Evolutionary conservation across 2,888 invertebrate species (phyloP), one percentile per base, ranked within the genome.

Genomic region (Vannuccia rotundouncinata): DNA sequence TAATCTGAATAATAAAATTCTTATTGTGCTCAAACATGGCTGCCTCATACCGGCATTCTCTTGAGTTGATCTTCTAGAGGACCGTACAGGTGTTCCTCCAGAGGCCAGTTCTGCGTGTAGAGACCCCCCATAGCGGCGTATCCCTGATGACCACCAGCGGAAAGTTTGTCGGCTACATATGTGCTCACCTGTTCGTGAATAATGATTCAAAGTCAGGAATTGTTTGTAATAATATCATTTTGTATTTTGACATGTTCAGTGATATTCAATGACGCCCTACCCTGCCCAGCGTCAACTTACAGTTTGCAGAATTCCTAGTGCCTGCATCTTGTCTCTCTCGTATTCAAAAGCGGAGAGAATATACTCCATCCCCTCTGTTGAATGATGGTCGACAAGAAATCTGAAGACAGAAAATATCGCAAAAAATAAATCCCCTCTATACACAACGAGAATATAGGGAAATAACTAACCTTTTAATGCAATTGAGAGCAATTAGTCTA

Each of bases 81-180:
- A 29, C 86, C 86, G 82, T 86, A 87, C 1, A 86, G 83, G 82
- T 86, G 86, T 5, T 86, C 86, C 28, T 85, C 84, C 81, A 88
- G 83, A 28, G 88, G 88, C 31, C 85, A 82, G 13, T 85, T 84
- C 82, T 88, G 88, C 2, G 87, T 86, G 82, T 86, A 85, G 29
- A 88, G 83, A 29, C 86, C 85, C 0, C 88, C 88, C 27, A 88
- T 82, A 17, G 88, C 85, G 22, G 86, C 86, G 78, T 87, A 87
- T 31, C 86, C 86, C 82, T 87, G 87, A 82, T 88, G 88, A 81
- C 87, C 88, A 17, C 88, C 87, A 13, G 87, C 86, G 5, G 86
- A 83, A 17, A 85, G 82, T 77, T 83, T 83, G 59, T 85, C 84
- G 22, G 84, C 84, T 30, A 86, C 80, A 31, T 66, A 80, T 22